Percentiles rank a stretch among this genome's conserved stretches.
phyloP scores from a whole-genome alignment of 2,888 invertebrate genomes.

The Dysmachus trigonus region DNA sequence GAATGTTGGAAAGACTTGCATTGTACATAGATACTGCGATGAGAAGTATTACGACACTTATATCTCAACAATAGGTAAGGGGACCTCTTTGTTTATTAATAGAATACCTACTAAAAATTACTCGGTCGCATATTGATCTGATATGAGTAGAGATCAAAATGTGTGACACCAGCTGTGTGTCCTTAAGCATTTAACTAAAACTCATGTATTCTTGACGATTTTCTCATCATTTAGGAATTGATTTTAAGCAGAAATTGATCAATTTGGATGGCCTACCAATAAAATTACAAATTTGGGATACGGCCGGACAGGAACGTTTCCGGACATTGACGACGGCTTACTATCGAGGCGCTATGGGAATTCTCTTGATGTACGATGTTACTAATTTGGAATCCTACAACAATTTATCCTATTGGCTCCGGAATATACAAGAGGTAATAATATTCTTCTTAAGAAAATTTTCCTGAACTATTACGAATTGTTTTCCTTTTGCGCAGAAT shows the following conservation, averaged over 20 bases:
- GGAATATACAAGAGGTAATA: constrained; percentile 87
- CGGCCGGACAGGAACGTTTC: constrained; percentile 73
- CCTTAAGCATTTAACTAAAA: neutral
- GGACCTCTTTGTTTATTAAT: constrained; percentile 35
- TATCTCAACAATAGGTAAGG: constrained; percentile 88
- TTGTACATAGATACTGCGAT: constrained; percentile 89
- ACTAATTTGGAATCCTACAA: constrained; percentile 91
- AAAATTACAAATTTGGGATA: constrained; percentile 80
- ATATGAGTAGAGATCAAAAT: neutral
- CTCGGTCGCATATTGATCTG: constrained; percentile 22
- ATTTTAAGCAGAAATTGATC: constrained; percentile 90
- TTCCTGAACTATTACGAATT: neutral
- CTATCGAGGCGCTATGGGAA: constrained; percentile 91
- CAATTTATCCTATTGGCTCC: constrained; percentile 88
- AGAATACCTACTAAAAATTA: neutral
- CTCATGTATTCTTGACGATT: neutral
- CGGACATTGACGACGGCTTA: constrained; percentile 87
- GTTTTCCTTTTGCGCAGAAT: constrained; percentile 68
- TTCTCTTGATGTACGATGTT: constrained; percentile 89
- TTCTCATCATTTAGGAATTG: constrained; percentile 72
- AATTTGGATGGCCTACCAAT: constrained; percentile 86
- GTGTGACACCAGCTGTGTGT: neutral
- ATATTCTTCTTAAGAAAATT: neutral
- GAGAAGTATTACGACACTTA: constrained; percentile 90
- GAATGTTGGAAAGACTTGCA: constrained; percentile 90